Percentiles rank a stretch among this genome's conserved stretches.
These are phyloP conservation scores for Glossophaga mutica DNA, from an alignment of 2,797 vertebrate species.

Conservation along the genomic window DNA sequence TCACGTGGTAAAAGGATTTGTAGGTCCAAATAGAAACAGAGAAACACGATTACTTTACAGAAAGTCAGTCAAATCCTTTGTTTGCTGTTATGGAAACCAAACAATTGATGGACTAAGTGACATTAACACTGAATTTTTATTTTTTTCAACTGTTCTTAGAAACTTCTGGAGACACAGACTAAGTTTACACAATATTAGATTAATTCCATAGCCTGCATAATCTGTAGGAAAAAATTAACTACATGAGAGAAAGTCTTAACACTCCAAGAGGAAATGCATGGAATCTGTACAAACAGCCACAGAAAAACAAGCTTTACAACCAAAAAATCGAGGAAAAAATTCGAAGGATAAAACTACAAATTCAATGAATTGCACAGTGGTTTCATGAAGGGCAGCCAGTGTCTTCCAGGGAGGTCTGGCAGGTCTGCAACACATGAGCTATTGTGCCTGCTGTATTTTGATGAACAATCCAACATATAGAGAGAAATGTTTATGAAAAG, in stretches of 20 bases:
- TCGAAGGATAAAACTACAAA: neutral
- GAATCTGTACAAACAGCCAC: neutral
- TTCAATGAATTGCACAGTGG: neutral
- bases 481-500: slow-evolving; percentile 7
- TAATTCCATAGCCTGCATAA: slow-evolving; percentile 18
- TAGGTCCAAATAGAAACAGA: neutral
- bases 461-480: neutral
- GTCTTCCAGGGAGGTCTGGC: neutral
- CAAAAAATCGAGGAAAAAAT: neutral
- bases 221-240: neutral
- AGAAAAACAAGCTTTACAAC: slow-evolving; percentile 23
- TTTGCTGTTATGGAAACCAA: slow-evolving; percentile 57
- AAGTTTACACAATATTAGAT: slow-evolving; percentile 6
- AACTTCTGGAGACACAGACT: neutral
- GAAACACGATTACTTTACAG: slow-evolving; percentile 10
- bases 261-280: neutral
- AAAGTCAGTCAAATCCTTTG: slow-evolving; percentile 34
- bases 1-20: slow-evolving; percentile 20
- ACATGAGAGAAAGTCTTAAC: neutral
- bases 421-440: neutral
- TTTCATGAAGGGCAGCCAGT: neutral
- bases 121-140: slow-evolving; percentile 29
- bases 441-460: neutral
- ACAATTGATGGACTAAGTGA: slow-evolving; percentile 5
- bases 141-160: slow-evolving; percentile 40